Percentiles rank a stretch among this genome's conserved stretches.
Evolutionary conservation across 2,797 vertebrate genomes (phyloP).

Genomic region (Platalea minor): DNA sequence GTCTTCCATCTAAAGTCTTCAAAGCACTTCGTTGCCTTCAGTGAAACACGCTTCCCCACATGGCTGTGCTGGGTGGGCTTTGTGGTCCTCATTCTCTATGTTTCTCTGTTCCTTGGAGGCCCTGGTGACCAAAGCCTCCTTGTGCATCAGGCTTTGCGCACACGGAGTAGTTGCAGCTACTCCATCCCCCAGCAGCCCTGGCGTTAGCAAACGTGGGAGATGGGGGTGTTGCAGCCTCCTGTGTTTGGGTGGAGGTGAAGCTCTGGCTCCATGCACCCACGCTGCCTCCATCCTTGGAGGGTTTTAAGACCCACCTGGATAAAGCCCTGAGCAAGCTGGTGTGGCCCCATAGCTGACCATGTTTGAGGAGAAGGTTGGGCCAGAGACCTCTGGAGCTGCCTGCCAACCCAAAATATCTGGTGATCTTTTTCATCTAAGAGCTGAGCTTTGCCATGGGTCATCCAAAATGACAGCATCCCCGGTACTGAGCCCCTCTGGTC

Average conservation of each 20-base stretch:
- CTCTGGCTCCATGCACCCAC: rapidly evolving
- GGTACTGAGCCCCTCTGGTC: neutral
- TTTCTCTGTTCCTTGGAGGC: neutral
- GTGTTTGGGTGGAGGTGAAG: neutral
- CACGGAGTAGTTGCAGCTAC: neutral
- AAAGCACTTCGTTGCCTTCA: neutral
- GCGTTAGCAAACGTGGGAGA: rapidly evolving
- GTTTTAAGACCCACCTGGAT: neutral
- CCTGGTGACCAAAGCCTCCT: neutral
- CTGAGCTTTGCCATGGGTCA: neutral
- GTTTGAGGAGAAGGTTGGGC: neutral
- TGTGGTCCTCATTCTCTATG: rapidly evolving
- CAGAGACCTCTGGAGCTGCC: neutral
- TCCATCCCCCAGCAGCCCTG: neutral
- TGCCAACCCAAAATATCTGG: neutral
- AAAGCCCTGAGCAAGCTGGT: neutral
- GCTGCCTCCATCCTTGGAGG: neutral
- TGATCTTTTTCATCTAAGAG: no score
- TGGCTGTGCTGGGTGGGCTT: neutral
- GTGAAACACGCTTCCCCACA: neutral
- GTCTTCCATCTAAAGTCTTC: neutral
- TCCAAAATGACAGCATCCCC: neutral
- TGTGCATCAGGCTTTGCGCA: neutral
- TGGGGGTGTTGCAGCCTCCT: neutral
- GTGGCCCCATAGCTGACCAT: neutral